A percentile compares a stretch with the other conserved stretches of the same genome.
Conservation (phyloP, 2,797 vertebrate species). For the Vipera latastei region DNA sequence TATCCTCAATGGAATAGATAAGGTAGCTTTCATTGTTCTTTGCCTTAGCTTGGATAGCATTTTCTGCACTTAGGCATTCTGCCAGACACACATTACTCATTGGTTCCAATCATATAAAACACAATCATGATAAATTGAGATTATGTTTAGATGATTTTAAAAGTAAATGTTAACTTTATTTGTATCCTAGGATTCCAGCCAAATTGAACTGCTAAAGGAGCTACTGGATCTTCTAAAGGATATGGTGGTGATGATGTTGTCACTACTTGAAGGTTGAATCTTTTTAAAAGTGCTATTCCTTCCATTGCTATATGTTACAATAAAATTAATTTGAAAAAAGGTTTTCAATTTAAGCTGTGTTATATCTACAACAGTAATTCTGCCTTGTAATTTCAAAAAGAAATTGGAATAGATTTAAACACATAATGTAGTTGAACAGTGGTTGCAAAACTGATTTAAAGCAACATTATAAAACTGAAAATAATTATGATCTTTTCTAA, state of each 20-base stretch:
- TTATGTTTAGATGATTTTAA: background rate
- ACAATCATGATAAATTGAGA: background rate
- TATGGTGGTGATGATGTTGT: constrained; percentile 99
- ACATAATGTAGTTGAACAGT: background rate
- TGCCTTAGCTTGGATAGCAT: background rate
- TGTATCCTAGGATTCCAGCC: constrained; percentile 89
- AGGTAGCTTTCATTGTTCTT: background rate
- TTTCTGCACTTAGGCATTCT: background rate
- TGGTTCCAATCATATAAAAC: background rate
- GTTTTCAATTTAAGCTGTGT: background rate
- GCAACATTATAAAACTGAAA: background rate
- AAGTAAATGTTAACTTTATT: constrained; percentile 31
- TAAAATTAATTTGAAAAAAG: constrained; percentile 17
- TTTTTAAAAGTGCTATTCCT: constrained; percentile 51
- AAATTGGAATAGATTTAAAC: background rate
- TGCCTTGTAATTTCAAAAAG: background rate
- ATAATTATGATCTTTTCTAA: constrained; percentile 19
- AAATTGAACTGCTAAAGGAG: constrained; percentile 97
- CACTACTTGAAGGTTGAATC: constrained; percentile 91
- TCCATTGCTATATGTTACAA: constrained; percentile 22
- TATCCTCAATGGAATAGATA: background rate
- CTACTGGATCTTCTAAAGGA: constrained; percentile 96
- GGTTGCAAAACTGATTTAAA: background rate
- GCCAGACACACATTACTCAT: background rate
- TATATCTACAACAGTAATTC: background rate